Conservation (phyloP, 2,888 invertebrate species). For the Melinopterus prodromus region DNA sequence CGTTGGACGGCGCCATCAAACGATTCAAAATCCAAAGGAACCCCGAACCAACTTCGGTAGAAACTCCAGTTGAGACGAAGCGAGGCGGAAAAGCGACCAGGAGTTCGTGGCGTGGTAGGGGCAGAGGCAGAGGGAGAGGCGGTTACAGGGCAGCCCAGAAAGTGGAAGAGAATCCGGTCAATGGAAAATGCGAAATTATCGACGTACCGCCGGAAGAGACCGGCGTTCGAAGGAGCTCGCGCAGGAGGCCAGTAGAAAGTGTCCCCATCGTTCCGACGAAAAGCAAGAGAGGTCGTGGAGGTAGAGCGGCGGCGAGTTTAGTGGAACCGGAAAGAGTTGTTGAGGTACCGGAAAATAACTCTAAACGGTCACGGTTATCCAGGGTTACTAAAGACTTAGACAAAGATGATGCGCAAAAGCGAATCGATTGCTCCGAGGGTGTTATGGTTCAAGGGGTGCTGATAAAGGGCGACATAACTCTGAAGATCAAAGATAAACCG, state of each 20-base stretch:
- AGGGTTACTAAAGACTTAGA: neutral
- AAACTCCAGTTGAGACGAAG: neutral
- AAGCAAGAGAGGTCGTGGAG: too few species aligned
- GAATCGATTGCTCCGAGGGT: neutral
- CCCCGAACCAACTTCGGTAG: neutral
- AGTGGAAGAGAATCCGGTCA: neutral
- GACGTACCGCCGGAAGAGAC: too few species aligned
- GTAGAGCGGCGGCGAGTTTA: too few species aligned
- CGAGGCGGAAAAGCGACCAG: neutral
- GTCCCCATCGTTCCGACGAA: too few species aligned
- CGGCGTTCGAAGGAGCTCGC: neutral
- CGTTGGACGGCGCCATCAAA: neutral
- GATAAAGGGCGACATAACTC: conserved; percentile 19
- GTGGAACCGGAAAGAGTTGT: too few species aligned
- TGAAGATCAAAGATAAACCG: too few species aligned
- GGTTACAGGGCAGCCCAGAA: neutral
- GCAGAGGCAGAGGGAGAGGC: neutral
- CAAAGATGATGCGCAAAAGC: neutral
- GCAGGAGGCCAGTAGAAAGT: neutral
- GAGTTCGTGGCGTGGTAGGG: neutral
- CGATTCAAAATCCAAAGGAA: neutral
- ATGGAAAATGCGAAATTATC: too few species aligned
- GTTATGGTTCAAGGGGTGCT: neutral
- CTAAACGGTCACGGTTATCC: too few species aligned
- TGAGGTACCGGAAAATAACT: too few species aligned